Conservation (phyloP, 1,140 invertebrate genomes). For the Nomia melanderi region DNA sequence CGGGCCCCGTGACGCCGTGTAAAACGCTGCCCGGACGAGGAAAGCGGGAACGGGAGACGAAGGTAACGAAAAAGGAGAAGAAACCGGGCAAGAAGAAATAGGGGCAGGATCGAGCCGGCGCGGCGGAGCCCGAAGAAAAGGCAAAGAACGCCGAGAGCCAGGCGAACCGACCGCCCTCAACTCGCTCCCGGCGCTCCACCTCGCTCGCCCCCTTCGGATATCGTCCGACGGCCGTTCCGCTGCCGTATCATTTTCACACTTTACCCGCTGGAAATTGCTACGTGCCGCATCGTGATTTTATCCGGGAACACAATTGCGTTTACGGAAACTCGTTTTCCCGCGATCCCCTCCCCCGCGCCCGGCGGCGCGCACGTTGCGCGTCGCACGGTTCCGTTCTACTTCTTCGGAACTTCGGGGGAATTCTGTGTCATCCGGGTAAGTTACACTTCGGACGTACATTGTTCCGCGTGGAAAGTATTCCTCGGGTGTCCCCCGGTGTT, state of each 20-base stretch:
- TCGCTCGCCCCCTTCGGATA: neutral
- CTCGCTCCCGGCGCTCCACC: too few species aligned
- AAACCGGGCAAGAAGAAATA: neutral
- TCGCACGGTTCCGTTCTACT: too few species aligned
- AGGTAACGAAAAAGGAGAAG: constrained; percentile 20
- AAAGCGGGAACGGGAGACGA: constrained; percentile 16
- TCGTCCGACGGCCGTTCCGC: neutral
- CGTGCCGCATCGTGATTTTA: too few species aligned
- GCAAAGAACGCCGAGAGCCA: too few species aligned
- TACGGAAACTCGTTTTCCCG: too few species aligned
- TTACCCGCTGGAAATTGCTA: neutral
- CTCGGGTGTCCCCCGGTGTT: too few species aligned
- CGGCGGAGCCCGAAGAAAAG: neutral
- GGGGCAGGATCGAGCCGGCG: neutral
- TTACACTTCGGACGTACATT: too few species aligned
- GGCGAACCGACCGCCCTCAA: too few species aligned
- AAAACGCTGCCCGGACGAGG: constrained; percentile 16
- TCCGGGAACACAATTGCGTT: too few species aligned
- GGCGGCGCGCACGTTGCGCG: too few species aligned
- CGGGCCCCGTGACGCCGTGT: constrained; percentile 25
- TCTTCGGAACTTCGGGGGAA: neutral
- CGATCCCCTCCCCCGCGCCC: too few species aligned
- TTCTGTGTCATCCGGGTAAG: neutral
- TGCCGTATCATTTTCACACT: neutral
- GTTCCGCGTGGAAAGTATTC: too few species aligned